Conservation (phyloP, 2,797 vertebrate species). For the Benthosema pterotum region DNA sequence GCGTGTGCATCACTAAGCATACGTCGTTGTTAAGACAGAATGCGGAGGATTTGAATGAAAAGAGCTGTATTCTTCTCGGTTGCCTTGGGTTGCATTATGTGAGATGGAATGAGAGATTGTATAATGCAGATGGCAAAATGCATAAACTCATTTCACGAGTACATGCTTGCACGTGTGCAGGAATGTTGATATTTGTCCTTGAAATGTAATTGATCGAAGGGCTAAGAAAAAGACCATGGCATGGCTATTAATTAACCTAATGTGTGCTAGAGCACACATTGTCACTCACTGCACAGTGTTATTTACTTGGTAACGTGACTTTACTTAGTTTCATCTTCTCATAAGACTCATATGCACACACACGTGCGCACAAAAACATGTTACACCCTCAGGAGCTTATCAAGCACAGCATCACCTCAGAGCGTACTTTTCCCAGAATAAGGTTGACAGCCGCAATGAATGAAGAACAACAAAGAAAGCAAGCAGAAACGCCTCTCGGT, state of each 20-base stretch:
- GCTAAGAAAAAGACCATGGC: constrained; percentile 7
- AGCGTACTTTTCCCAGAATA: constrained; percentile 2
- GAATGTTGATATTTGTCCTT: constrained; percentile 47
- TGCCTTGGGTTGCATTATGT: constrained; percentile 26
- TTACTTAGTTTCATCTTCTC: constrained; percentile 25
- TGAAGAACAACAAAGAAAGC: constrained; percentile 28
- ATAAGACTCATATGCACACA: too few relatives aligned
- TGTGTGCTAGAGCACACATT: too few relatives aligned
- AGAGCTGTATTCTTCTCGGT: constrained; percentile 22
- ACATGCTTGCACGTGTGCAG: constrained; percentile 44
- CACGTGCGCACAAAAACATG: background rate
- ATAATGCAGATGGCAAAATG: constrained; percentile 44
- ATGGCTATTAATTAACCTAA: background rate
- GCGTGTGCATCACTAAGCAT: background rate
- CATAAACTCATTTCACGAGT: constrained; percentile 37
- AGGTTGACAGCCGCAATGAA: constrained; percentile 31
- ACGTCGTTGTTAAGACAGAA: background rate
- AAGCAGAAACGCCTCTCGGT: constrained; percentile 33
- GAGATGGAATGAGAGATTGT: constrained; percentile 23
- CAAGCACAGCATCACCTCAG: constrained; percentile 26
- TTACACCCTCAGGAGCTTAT: constrained; percentile 29
- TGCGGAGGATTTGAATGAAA: background rate
- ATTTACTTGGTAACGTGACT: too few relatives aligned
- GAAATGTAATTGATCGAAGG: constrained; percentile 58
- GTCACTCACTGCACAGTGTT: too few relatives aligned